phyloP scores from a whole-genome alignment of 2,797 vertebrate species.

The Esox masquinongy region DNA sequence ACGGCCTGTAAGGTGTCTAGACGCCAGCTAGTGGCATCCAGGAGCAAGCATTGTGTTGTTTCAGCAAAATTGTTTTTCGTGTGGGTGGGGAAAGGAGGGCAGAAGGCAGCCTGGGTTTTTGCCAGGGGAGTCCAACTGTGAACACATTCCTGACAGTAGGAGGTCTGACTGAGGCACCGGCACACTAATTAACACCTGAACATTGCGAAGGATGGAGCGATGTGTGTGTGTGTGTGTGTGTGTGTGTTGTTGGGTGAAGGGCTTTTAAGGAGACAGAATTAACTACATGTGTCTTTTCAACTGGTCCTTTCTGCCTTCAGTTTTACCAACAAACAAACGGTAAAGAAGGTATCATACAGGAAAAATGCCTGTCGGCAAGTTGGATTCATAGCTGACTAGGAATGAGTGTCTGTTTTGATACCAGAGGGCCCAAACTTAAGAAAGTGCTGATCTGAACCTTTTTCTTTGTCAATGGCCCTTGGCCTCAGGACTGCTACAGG shows the following conservation, averaged over 20 bases:
- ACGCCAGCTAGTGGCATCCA: slow-evolving; percentile 27
- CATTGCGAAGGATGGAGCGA: slow-evolving; percentile 10
- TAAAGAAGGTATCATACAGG: slow-evolving; percentile 37
- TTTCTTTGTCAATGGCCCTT: slow-evolving; percentile 54
- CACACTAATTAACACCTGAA: slow-evolving; percentile 59
- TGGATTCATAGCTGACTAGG: slow-evolving; percentile 1
- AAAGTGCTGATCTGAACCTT: slow-evolving; percentile 67
- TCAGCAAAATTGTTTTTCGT: slow-evolving; percentile 46
- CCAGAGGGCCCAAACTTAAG: slow-evolving; percentile 50
- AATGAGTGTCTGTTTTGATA: slow-evolving; percentile 29
- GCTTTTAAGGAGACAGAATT: slow-evolving; percentile 15
- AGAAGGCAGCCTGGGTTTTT: slow-evolving; percentile 40
- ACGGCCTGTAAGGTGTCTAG: slow-evolving; percentile 44
- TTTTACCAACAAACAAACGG: slow-evolving; percentile 41
- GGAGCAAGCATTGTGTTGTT: slow-evolving; percentile 20
- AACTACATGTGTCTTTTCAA: slow-evolving; percentile 24
- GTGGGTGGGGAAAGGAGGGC: slow-evolving; percentile 28
- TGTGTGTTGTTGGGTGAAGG: background rate
- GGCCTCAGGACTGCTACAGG: slow-evolving; percentile 65
- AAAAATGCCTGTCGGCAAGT: slow-evolving; percentile 35
- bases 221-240: slow-evolving; percentile 16
- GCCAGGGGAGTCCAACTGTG: slow-evolving; percentile 29
- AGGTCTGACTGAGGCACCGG: slow-evolving; percentile 46
- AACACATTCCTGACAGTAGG: slow-evolving; percentile 46
- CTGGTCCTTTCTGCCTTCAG: slow-evolving; percentile 16